phyloP scores from a whole-genome alignment of 1,140 invertebrate genomes.

The Diorhabda sublineata region DNA sequence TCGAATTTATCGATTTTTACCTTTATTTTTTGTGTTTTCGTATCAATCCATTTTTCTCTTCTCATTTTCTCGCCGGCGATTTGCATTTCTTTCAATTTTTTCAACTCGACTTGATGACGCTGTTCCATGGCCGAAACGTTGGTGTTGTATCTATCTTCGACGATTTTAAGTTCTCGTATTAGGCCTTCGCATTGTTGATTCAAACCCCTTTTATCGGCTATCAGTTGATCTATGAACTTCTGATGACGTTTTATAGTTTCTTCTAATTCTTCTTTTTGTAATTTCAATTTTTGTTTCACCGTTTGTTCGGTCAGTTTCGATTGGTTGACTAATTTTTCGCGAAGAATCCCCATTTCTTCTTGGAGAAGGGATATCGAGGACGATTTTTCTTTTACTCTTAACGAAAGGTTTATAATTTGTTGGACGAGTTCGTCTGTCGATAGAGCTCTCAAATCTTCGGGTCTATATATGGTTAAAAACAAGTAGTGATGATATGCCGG shows the following conservation, averaged over 20 bases:
- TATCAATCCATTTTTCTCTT: constrained; percentile 63
- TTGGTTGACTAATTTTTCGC: constrained; percentile 36
- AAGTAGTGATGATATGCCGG: constrained; percentile 1
- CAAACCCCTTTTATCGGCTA: constrained; percentile 62
- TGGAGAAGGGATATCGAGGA: constrained; percentile 39
- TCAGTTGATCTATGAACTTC: constrained; percentile 65
- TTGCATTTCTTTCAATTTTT: constrained; percentile 60
- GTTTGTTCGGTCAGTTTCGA: constrained; percentile 37
- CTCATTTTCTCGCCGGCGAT: constrained; percentile 62
- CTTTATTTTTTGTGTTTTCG: constrained; percentile 69
- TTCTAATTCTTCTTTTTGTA: constrained; percentile 64
- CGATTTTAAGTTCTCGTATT: constrained; percentile 54
- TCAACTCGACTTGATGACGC: constrained; percentile 60
- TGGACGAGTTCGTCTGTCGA: constrained; percentile 35
- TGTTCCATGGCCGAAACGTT: constrained; percentile 58
- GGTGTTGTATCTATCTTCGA: constrained; percentile 50
- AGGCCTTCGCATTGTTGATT: constrained; percentile 63
- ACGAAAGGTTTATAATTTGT: constrained; percentile 36
- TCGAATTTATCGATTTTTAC: constrained; percentile 25
- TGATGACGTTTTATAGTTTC: constrained; percentile 60
- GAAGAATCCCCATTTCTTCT: constrained; percentile 37
- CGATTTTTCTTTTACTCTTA: constrained; percentile 43
- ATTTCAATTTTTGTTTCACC: constrained; percentile 47
- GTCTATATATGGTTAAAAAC: constrained; percentile 25
- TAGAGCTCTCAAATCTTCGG: constrained; percentile 36